A percentile compares a stretch with the other conserved stretches of the same genome.
phyloP scores from a whole-genome alignment of 2,797 vertebrate species.

The Lutjanus argentimaculatus region DNA sequence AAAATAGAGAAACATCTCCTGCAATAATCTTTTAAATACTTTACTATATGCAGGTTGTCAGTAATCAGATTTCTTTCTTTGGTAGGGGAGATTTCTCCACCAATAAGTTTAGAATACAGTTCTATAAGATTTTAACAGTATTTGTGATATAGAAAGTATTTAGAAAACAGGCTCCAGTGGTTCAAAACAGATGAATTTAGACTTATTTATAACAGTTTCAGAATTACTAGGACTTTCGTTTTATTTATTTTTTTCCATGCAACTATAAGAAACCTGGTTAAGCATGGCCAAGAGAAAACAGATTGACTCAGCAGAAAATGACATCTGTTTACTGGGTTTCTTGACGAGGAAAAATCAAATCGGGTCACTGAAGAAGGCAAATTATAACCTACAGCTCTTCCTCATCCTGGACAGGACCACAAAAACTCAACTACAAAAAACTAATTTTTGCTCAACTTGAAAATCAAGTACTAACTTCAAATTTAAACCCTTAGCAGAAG shows the following conservation, averaged over 20 bases:
- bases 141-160: too few relatives aligned
- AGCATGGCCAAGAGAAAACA: neutral
- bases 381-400: neutral
- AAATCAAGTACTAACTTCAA: neutral
- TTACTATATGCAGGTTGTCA: neutral
- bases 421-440: neutral
- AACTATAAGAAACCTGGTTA: neutral
- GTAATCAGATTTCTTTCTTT: neutral
- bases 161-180: too few relatives aligned
- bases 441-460: neutral
- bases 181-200: neutral
- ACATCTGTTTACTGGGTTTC: neutral
- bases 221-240: neutral
- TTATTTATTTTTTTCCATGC: neutral
- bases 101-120: neutral
- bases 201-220: neutral
- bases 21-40: neutral
- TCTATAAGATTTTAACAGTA: too few relatives aligned
- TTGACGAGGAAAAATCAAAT: neutral
- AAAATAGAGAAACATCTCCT: neutral
- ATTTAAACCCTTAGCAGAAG: neutral
- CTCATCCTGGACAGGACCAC: neutral
- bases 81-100: too few relatives aligned
- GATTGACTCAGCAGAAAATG: neutral
- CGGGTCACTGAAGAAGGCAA: neutral